Conservation (phyloP, 2,797 vertebrate genomes). For the Rhabdophis nuchalis region DNA sequence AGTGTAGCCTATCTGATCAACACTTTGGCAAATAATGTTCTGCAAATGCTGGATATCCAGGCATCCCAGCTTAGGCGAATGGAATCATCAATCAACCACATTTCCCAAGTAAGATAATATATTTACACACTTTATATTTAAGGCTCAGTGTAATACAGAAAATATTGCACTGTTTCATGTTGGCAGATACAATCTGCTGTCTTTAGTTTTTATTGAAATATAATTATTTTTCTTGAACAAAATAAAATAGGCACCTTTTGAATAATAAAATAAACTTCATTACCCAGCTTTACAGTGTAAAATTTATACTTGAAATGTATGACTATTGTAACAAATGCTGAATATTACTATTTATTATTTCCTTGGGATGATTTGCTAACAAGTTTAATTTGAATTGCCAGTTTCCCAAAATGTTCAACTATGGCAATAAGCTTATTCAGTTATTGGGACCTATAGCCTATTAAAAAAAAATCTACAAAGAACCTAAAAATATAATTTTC, state of each 20-base stretch:
- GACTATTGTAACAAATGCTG: neutral
- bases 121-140: neutral
- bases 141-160: neutral
- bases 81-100: slow-evolving; percentile 99
- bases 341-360: neutral
- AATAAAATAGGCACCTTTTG: neutral
- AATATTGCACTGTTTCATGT: neutral
- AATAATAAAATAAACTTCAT: neutral
- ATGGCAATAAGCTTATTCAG: neutral
- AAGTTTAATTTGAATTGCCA: neutral
- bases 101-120: slow-evolving; percentile 85
- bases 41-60: slow-evolving; percentile 98
- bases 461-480: neutral
- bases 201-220: neutral
- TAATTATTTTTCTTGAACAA: neutral
- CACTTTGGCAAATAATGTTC: slow-evolving; percentile 97
- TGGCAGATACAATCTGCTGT: neutral
- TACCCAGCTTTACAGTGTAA: neutral
- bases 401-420: neutral
- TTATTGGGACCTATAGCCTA: neutral
- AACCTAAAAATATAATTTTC: neutral
- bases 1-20: slow-evolving; percentile 98
- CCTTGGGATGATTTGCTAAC: neutral
- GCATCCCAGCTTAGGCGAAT: slow-evolving; percentile 95
- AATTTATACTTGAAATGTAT: neutral